Conservation (phyloP, 2,113 vertebrate species). For the Azemiops feae region DNA sequence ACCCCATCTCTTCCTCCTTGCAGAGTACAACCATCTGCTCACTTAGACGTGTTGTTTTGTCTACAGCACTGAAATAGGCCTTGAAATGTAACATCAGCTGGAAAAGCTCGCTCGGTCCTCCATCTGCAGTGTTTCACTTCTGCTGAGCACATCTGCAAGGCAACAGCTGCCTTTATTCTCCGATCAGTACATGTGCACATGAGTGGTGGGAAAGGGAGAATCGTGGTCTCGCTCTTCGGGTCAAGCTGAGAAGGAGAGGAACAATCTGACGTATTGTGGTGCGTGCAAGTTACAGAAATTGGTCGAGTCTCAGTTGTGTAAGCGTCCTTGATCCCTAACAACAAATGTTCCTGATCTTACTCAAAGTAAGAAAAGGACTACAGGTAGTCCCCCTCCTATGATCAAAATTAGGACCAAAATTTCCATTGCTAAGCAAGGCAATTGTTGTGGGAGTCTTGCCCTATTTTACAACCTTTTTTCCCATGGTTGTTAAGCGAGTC, state of each 20-base stretch:
- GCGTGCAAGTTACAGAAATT: background rate
- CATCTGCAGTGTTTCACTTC: background rate
- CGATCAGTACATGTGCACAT: background rate
- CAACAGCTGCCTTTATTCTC: background rate
- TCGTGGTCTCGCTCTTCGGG: background rate
- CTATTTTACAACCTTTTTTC: no score
- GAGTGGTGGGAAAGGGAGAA: background rate
- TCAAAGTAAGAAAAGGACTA: background rate
- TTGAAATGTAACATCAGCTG: conserved; percentile 32
- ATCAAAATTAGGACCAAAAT: background rate
- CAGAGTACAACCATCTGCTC: background rate
- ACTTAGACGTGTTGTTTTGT: background rate
- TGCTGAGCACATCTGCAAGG: background rate
- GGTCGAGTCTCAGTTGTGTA: background rate
- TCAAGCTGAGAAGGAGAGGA: background rate
- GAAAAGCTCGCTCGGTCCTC: conserved; percentile 14
- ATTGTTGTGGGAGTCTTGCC: no score
- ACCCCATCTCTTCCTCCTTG: background rate
- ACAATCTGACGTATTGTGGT: background rate
- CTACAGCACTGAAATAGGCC: conserved; percentile 20
- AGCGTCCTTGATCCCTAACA: background rate
- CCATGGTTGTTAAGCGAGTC: no score
- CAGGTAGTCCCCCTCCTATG: background rate
- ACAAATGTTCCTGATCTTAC: background rate
- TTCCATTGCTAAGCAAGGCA: background rate